A percentile compares a stretch with the other conserved stretches of the same genome.
Evolutionary conservation across 1,140 invertebrate genomes (phyloP).

Genomic region (Drosophila carrolli): DNA sequence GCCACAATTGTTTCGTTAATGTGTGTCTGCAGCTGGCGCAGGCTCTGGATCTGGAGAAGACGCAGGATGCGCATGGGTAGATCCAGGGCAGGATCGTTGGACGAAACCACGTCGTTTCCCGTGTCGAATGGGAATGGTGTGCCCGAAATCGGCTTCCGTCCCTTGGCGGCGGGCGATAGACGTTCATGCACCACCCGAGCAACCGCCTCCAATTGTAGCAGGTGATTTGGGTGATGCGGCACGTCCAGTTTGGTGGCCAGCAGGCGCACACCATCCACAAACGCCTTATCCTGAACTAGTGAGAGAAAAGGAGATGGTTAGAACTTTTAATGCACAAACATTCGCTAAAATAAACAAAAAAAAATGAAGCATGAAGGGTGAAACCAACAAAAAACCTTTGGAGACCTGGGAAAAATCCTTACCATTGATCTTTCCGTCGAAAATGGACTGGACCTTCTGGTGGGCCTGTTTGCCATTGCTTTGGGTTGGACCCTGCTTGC

Average conservation of each 20-base stretch:
- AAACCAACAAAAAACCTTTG: no score
- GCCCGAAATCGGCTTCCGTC: constrained; percentile 88
- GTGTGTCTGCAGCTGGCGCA: constrained; percentile 95
- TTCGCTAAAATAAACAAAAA: no score
- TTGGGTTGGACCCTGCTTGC: constrained; percentile 86
- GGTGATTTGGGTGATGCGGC: constrained; percentile 92
- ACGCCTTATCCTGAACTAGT: constrained; percentile 92
- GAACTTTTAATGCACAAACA: neutral
- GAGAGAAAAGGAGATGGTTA: constrained; percentile 10
- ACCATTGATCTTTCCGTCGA: constrained; percentile 84
- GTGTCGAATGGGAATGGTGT: constrained; percentile 88
- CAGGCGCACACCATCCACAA: constrained; percentile 91
- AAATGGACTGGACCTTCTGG: constrained; percentile 56
- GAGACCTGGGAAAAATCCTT: constrained; percentile 47
- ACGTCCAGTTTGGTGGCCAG: constrained; percentile 93
- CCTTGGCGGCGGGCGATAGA: constrained; percentile 88
- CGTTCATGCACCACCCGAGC: constrained; percentile 88
- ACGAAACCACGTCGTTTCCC: constrained; percentile 84
- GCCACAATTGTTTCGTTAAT: constrained; percentile 97
- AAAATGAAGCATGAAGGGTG: no score
- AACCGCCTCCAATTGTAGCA: constrained; percentile 91
- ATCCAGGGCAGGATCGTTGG: constrained; percentile 88
- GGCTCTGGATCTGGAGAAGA: constrained; percentile 95
- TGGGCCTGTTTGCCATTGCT: constrained; percentile 77
- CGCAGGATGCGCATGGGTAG: constrained; percentile 93